Evolutionary conservation across 2,113 vertebrate genomes (phyloP), one percentile per base, ranked within the genome.

Genomic region (Sander lucioperca): DNA sequence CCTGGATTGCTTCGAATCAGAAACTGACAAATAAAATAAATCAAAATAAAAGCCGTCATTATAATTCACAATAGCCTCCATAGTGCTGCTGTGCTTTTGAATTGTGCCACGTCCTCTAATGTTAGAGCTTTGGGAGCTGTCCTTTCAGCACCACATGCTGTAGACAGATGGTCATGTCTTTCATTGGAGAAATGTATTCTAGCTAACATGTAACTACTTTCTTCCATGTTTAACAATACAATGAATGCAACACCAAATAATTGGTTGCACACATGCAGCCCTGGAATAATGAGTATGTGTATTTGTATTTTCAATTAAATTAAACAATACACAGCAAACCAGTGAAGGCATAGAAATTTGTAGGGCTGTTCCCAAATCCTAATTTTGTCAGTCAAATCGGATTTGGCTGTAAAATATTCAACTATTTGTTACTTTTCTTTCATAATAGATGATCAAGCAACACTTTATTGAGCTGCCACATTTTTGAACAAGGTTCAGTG

Each of bases 141-240:
- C 74, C 70, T 47, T 86, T 89, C 77, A 84, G 80, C 43, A 9
- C 61, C 76, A 62, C 36, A 27, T 16, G 7, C n/a, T 56, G 36
- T 6, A 18, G 8, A 30, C 48, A 61, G 15, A 69, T 5, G 47
- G 21, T 12, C 1, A 19, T 16, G 23, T 45, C 27, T 66, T 45
- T 51, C 43, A 33, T 2, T 19, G 3, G 27, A 33, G 13, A 14
- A n/a, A 27, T 53, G 16, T 27, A 53, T 25, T 62, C n/a, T 33
- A 45, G 57, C 36, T 18, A 36, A 48, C 25, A 50, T 66, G 12
- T 39, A 1, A 10, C 12, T 21, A 10, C 12, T 47, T 64, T n/a
- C 1, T 53, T 27, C 23, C 47, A 3, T 43, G n/a, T 45, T 18
- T 4, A 13, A 33, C 9, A 43, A 54, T 48, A 7, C 6, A 7